phyloP scores from a whole-genome alignment of 2,113 vertebrate genomes.

The Sceloporus tristichus region DNA sequence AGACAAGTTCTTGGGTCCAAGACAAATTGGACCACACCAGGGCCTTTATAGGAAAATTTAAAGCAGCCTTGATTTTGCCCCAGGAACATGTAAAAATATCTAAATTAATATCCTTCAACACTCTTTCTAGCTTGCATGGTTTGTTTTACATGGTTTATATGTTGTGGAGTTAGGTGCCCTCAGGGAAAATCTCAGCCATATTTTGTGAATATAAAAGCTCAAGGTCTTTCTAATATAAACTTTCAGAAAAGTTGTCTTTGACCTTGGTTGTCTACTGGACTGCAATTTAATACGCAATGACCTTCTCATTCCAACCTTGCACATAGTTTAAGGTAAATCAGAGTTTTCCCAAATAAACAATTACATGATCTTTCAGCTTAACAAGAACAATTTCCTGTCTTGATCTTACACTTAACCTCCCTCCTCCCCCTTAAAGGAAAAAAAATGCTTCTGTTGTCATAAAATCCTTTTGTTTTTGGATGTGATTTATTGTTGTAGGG shows the following conservation, averaged over 20 bases:
- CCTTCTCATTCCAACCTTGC: slow-evolving; percentile 34
- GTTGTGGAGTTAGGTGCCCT: neutral
- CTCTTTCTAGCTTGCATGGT: neutral
- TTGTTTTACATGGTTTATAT: slow-evolving; percentile 29
- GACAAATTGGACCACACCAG: neutral
- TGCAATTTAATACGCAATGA: slow-evolving; percentile 13
- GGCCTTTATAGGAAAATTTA: slow-evolving; percentile 27
- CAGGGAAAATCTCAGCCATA: neutral
- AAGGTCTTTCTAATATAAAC: slow-evolving; percentile 38
- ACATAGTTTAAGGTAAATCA: slow-evolving; percentile 48
- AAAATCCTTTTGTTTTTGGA: slow-evolving; percentile 59
- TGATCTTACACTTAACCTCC: slow-evolving; percentile 51
- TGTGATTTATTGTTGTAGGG: slow-evolving; percentile 60
- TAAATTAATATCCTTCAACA: slow-evolving; percentile 40
- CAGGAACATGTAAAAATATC: slow-evolving; percentile 24
- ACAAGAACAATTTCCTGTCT: slow-evolving; percentile 52
- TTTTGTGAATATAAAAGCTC: slow-evolving; percentile 32
- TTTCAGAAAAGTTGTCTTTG: slow-evolving; percentile 27
- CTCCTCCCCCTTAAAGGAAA: slow-evolving; percentile 49
- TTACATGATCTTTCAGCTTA: slow-evolving; percentile 44
- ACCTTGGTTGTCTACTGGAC: slow-evolving; percentile 4
- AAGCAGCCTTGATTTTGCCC: slow-evolving; percentile 26
- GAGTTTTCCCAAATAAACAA: slow-evolving; percentile 57
- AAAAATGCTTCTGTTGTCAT: slow-evolving; percentile 50
- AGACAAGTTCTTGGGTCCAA: neutral